Conservation (phyloP, 2,113 vertebrate genomes). For the Tympanuchus pallidicinctus region DNA sequence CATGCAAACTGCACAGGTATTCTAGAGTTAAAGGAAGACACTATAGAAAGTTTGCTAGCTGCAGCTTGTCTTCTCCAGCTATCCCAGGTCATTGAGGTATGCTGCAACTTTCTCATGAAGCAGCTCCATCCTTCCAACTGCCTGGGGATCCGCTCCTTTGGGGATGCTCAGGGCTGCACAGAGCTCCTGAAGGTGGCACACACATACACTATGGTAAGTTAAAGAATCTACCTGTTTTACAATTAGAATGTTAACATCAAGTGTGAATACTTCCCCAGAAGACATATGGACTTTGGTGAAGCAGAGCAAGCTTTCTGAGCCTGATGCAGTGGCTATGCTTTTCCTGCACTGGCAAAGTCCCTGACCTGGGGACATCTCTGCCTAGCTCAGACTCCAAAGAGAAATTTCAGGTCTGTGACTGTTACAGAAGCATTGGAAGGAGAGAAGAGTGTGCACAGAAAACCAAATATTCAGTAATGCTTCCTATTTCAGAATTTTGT, state of each 20-base stretch:
- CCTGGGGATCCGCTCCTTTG: constrained; percentile 95
- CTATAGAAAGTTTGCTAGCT: constrained; percentile 93
- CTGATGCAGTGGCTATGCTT: neutral
- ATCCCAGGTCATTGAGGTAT: constrained; percentile 94
- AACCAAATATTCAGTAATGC: neutral
- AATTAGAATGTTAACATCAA: neutral
- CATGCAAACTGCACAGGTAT: constrained; percentile 80
- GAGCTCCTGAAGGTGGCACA: constrained; percentile 95
- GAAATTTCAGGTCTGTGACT: neutral
- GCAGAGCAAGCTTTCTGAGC: neutral
- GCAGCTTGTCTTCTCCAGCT: constrained; percentile 96
- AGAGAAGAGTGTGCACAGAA: neutral
- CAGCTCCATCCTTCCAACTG: constrained; percentile 98
- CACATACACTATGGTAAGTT: constrained; percentile 93
- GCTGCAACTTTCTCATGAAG: constrained; percentile 97
- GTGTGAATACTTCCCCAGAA: neutral
- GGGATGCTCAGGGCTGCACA: constrained; percentile 93
- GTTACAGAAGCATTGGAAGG: neutral
- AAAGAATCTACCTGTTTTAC: neutral
- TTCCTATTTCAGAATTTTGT: neutral
- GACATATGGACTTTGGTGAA: neutral
- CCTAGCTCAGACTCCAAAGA: neutral
- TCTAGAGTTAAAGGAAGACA: constrained; percentile 95
- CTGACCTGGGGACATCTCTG: neutral
- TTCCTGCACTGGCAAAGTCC: neutral